phyloP scores from a whole-genome alignment of 2,797 vertebrate species.

The Neosilurus mollespiculum region DNA sequence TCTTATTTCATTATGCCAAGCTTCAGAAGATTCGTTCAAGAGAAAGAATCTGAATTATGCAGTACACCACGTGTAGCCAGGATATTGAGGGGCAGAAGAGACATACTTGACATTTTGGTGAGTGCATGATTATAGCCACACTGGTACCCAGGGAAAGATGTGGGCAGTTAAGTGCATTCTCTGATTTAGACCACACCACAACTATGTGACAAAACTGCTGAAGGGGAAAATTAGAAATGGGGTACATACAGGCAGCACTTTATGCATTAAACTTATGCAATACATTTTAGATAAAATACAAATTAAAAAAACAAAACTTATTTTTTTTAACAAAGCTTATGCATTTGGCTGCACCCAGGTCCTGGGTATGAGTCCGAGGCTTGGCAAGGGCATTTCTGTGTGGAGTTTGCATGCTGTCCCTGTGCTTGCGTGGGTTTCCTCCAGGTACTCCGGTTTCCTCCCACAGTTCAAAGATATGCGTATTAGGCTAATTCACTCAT shows the following conservation, averaged over 20 bases:
- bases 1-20: constrained; percentile 29
- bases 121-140: constrained; percentile 52
- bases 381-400: too few relatives aligned
- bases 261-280: not conserved
- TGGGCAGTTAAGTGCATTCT: constrained; percentile 39
- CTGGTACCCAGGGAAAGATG: constrained; percentile 41
- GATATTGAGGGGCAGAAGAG: constrained; percentile 41
- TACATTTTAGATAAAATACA: not conserved
- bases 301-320: not conserved
- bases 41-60: constrained; percentile 20
- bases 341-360: too few relatives aligned
- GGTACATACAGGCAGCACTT: not conserved
- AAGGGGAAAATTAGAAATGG: constrained; percentile 41
- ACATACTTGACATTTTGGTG: constrained; percentile 51
- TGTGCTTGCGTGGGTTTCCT: too few relatives aligned
- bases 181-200: constrained; percentile 46
- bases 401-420: too few relatives aligned
- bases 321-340: not conserved
- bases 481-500: too few relatives aligned
- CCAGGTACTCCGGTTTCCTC: too few relatives aligned
- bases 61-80: constrained; percentile 28
- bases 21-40: constrained; percentile 23
- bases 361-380: too few relatives aligned
- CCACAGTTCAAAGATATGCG: too few relatives aligned
- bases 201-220: constrained; percentile 43